A percentile compares a stretch with the other conserved stretches of the same genome.
Conservation (phyloP, 1,140 invertebrate genomes). For the Myzus persicae region DNA sequence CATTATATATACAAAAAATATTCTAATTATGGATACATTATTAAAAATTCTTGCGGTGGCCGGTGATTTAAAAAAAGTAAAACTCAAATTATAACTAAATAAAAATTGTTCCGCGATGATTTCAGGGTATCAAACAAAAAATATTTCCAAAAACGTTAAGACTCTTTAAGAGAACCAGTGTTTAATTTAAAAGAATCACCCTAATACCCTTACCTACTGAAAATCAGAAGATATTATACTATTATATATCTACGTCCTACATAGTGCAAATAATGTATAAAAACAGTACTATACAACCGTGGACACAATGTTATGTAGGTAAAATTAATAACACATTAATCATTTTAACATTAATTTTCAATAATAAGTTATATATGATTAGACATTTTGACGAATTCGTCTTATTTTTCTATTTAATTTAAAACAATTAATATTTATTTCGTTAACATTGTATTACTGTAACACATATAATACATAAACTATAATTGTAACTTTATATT, state of each 20-base stretch:
- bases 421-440: background rate
- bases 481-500: too few species aligned
- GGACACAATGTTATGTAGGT: background rate
- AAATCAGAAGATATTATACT: background rate
- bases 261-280: background rate
- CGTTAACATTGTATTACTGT: background rate
- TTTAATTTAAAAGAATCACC: background rate
- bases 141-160: background rate
- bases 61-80: background rate
- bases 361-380: background rate
- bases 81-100: background rate
- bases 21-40: background rate
- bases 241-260: background rate
- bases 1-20: background rate
- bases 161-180: background rate
- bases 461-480: too few species aligned
- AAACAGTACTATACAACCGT: background rate
- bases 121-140: background rate
- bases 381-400: background rate
- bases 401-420: background rate
- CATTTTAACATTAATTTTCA: background rate
- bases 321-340: background rate
- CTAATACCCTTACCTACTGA: background rate
- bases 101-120: background rate
- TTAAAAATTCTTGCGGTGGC: background rate